phyloP scores from a whole-genome alignment of 2,113 vertebrate species.

The Lepus americanus region DNA sequence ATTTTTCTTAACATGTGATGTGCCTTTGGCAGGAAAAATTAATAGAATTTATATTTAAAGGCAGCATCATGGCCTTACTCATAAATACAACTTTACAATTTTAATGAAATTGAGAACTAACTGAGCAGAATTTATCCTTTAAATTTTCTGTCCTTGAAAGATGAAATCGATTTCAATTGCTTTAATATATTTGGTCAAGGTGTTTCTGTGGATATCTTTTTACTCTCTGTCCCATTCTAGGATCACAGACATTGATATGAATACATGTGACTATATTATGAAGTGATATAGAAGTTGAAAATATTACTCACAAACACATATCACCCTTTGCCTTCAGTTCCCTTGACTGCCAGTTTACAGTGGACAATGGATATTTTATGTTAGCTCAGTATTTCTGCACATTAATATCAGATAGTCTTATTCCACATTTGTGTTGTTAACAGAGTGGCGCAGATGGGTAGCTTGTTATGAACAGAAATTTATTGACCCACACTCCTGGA shows the following conservation, averaged over 20 bases:
- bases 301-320: background rate
- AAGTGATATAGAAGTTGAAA: background rate
- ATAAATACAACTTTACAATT: constrained; percentile 30
- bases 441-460: background rate
- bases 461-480: background rate
- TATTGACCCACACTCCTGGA: background rate
- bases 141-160: constrained; percentile 36
- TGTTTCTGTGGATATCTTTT: background rate
- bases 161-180: background rate
- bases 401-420: background rate
- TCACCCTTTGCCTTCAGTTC: background rate
- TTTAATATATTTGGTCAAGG: constrained; percentile 38
- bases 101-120: constrained; percentile 23
- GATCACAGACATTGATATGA: background rate
- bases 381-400: background rate
- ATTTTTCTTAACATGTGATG: background rate
- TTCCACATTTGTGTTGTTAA: background rate
- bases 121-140: background rate
- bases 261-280: background rate
- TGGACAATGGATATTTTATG: background rate
- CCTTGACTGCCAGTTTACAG: background rate
- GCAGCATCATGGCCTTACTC: background rate
- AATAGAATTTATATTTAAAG: background rate
- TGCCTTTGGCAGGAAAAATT: background rate
- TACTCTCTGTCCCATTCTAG: background rate